Conservation (phyloP, 2,888 invertebrate genomes). For the Gymnoscelis rufifasciata region DNA sequence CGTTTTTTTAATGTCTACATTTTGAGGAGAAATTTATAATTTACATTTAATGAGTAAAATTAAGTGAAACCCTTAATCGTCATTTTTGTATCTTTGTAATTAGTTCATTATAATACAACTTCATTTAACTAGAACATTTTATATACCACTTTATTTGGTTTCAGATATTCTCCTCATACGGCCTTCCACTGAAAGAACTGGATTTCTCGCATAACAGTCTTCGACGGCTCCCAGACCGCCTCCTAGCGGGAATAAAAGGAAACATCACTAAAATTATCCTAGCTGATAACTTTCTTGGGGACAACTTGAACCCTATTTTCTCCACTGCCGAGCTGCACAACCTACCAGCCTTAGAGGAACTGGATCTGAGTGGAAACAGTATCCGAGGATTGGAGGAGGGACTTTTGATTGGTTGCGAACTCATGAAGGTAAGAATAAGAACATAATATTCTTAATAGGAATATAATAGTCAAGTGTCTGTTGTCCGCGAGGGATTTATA, state of each 20-base stretch:
- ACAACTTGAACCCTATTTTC: constrained; percentile 93
- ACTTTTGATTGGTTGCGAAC: constrained; percentile 88
- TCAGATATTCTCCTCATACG: constrained; percentile 84
- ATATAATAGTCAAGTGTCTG: too few species aligned
- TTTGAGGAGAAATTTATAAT: too few species aligned
- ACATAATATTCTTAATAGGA: too few species aligned
- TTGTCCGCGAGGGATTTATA: too few species aligned
- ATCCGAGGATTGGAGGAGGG: constrained; percentile 92
- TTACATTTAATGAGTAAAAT: too few species aligned
- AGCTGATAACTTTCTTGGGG: constrained; percentile 91
- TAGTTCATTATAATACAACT: too few species aligned
- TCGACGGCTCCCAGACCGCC: constrained; percentile 86
- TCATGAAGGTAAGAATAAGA: constrained; percentile 85
- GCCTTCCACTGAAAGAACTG: constrained; percentile 84
- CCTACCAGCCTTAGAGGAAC: constrained; percentile 82
- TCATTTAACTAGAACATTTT: too few species aligned
- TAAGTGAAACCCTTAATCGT: too few species aligned
- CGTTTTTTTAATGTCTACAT: too few species aligned
- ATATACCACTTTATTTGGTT: constrained; percentile 36
- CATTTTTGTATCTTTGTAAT: too few species aligned
- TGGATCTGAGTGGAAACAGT: constrained; percentile 89
- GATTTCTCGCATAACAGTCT: constrained; percentile 92
- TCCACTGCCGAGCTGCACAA: constrained; percentile 91
- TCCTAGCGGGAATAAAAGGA: constrained; percentile 82
- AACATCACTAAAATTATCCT: constrained; percentile 85